These are phyloP conservation scores for Athalia cordata DNA, from an alignment of 2,888 invertebrate genomes.

Conservation along the genomic window DNA sequence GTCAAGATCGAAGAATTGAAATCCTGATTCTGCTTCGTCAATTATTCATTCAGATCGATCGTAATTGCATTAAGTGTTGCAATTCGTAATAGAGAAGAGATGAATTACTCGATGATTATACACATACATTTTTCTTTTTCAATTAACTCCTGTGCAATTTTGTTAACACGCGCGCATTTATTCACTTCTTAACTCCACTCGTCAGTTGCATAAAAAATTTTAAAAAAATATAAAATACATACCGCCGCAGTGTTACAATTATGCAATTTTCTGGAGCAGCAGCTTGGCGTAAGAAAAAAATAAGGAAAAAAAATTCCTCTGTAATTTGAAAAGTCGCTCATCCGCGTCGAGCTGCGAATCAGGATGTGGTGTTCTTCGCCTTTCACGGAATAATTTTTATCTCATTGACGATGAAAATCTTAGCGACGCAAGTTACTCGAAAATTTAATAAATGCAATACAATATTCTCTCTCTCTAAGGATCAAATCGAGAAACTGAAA, in stretches of 20 bases:
- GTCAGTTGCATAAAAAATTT: neutral
- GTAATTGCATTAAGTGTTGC: neutral
- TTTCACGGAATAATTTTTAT: conserved; percentile 66
- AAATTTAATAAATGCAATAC: too few species aligned
- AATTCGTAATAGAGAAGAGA: conserved; percentile 8
- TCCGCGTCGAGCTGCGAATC: conserved; percentile 52
- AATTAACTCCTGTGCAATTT: too few species aligned
- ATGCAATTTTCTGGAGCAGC: conserved; percentile 11
- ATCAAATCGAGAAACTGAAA: too few species aligned
- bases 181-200: too few species aligned
- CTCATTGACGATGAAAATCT: conserved; percentile 65
- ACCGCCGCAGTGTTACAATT: conserved; percentile 14
- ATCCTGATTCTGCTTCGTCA: neutral
- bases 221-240: neutral
- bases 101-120: neutral
- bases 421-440: conserved; percentile 46
- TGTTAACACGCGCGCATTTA: too few species aligned
- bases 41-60: neutral
- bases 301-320: too few species aligned
- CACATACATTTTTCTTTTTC: too few species aligned
- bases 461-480: too few species aligned
- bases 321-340: conserved; percentile 50
- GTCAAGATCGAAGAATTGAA: neutral
- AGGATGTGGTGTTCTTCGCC: conserved; percentile 43
- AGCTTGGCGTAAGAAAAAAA: neutral